Conservation (phyloP, 2,888 invertebrate genomes). For the Diarsia dahlii region DNA sequence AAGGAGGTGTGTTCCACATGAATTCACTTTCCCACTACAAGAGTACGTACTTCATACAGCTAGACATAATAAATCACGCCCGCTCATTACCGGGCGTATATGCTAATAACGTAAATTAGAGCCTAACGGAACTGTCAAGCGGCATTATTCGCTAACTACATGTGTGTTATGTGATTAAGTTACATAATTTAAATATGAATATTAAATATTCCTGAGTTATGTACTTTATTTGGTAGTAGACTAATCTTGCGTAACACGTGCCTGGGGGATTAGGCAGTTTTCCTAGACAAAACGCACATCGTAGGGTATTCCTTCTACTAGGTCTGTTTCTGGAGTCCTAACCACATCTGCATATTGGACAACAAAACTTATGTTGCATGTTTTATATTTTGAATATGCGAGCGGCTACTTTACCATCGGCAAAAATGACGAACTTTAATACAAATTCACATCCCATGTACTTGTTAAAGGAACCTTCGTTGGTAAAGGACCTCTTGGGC, state of each 20-base stretch:
- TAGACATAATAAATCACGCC: slow-evolving; percentile 53
- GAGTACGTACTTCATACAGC: slow-evolving; percentile 12
- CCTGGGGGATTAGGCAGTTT: neutral
- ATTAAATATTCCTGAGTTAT: neutral
- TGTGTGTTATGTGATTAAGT: slow-evolving; percentile 35
- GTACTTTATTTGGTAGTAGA: neutral
- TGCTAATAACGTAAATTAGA: slow-evolving; percentile 49
- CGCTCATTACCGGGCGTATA: slow-evolving; percentile 36
- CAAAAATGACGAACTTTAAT: neutral
- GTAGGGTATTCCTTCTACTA: neutral
- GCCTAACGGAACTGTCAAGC: slow-evolving; percentile 40
- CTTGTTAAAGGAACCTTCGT: neutral
- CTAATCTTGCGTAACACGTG: neutral
- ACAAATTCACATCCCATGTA: neutral
- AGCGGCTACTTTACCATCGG: neutral
- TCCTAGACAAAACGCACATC: neutral
- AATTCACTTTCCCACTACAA: slow-evolving; percentile 15
- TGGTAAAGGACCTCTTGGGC: neutral
- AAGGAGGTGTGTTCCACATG: slow-evolving; percentile 30
- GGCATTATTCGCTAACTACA: slow-evolving; percentile 37
- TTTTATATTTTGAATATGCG: too few species aligned
- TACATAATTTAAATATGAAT: neutral
- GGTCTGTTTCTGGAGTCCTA: neutral
- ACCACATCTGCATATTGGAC: neutral
- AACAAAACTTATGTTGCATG: neutral